Evolutionary conservation across 2,888 invertebrate genomes (phyloP).

Genomic region (Tholera decimalis): DNA sequence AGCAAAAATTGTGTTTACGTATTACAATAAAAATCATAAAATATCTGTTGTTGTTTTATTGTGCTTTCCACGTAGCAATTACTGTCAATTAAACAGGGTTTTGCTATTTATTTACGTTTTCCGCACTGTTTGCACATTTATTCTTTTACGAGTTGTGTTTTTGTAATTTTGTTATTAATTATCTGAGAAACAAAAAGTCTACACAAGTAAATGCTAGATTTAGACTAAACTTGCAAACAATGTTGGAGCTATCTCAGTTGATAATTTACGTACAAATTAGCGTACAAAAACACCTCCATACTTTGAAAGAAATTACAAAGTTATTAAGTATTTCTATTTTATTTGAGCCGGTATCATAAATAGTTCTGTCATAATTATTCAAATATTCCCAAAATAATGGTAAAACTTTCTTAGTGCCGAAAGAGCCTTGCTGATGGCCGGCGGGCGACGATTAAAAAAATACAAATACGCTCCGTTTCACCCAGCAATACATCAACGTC

Average conservation of each 20-base stretch:
- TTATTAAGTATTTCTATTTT: not conserved
- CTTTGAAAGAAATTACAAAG: not conserved
- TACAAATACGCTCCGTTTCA: slow-evolving; percentile 77
- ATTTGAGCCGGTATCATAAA: not conserved
- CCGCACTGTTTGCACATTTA: slow-evolving; percentile 28
- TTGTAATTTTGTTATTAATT: slow-evolving; percentile 6
- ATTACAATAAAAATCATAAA: slow-evolving; percentile 36
- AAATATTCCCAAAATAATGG: slow-evolving; percentile 51
- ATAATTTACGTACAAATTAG: not conserved
- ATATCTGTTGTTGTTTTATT: slow-evolving; percentile 40
- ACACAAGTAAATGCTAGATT: not conserved
- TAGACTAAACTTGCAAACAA: not conserved
- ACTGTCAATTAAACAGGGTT: slow-evolving; percentile 40
- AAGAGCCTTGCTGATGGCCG: slow-evolving; percentile 60
- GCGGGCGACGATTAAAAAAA: slow-evolving; percentile 75
- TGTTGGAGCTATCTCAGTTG: not conserved
- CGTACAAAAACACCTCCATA: not conserved
- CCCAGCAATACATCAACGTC: slow-evolving; percentile 87
- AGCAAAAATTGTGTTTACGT: slow-evolving; percentile 39
- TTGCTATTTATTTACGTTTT: slow-evolving; percentile 47
- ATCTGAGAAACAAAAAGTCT: not conserved
- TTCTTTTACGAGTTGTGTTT: slow-evolving; percentile 7
- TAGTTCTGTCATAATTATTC: slow-evolving; percentile 24
- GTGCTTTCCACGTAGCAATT: slow-evolving; percentile 44
- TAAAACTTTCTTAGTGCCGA: slow-evolving; percentile 49